A percentile compares a stretch with the other conserved stretches of the same genome.
Evolutionary conservation across 2,113 vertebrate genomes (phyloP).

Genomic region (Macrotis lagotis): DNA sequence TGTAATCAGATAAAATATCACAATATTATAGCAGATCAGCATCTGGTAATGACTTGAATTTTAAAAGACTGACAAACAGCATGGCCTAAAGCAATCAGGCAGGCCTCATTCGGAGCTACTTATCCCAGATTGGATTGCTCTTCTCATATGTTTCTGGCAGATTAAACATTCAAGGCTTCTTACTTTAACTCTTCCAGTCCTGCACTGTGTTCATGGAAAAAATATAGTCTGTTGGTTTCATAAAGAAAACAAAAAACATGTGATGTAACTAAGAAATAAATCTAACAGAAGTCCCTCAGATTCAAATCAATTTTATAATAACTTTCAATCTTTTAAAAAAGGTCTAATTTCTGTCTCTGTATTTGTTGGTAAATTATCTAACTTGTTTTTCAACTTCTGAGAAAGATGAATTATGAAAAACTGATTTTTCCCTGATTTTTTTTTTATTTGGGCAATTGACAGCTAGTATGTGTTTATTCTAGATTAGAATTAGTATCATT

Average conservation of each 20-base stretch:
- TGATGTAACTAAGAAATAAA: neutral
- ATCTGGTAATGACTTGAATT: conserved; percentile 88
- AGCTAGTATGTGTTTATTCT: neutral
- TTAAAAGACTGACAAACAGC: conserved; percentile 89
- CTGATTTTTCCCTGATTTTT: neutral
- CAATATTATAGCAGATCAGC: conserved; percentile 91
- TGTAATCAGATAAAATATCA: conserved; percentile 94
- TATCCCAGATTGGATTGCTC: conserved; percentile 84
- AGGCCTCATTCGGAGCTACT: conserved; percentile 82
- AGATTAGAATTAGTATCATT: neutral
- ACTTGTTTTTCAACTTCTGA: neutral
- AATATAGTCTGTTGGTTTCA: conserved; percentile 33
- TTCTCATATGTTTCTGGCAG: conserved; percentile 83
- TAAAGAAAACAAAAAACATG: conserved; percentile 54
- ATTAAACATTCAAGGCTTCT: conserved; percentile 83
- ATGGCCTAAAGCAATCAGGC: conserved; percentile 85
- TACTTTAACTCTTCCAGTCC: conserved; percentile 83
- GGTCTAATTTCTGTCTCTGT: conserved; percentile 46
- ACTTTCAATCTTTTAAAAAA: conserved; percentile 47
- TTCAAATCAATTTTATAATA: conserved; percentile 45
- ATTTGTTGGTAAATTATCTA: neutral
- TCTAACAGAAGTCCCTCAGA: conserved; percentile 1
- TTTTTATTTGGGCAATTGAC: neutral
- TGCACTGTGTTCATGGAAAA: conserved; percentile 69
- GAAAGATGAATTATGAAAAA: conserved; percentile 35